Percentiles rank a stretch among this genome's conserved stretches.
Conservation (phyloP, 2,888 invertebrate genomes). For the Drosophila fulvimacula region DNA sequence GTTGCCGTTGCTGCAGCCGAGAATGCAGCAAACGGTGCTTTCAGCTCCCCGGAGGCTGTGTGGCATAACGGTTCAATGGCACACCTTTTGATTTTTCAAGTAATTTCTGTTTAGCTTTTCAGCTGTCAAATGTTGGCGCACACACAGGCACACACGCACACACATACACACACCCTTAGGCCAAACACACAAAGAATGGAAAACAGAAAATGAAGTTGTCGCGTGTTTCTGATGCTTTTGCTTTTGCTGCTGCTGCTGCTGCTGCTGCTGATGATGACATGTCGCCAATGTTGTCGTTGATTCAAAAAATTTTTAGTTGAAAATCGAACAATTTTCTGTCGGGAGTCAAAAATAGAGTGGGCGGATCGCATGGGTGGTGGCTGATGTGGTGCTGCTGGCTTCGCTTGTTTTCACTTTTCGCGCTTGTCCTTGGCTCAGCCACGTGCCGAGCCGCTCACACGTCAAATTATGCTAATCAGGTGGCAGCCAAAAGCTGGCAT, state of each 20-base stretch:
- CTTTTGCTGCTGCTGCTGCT: constrained; percentile 39
- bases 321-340: constrained; percentile 59
- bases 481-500: constrained; percentile 33
- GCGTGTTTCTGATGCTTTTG: constrained; percentile 43
- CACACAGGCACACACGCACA: constrained; percentile 2
- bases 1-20: constrained; percentile 14
- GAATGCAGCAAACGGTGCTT: constrained; percentile 24
- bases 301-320: constrained; percentile 57
- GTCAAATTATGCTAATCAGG: constrained; percentile 76
- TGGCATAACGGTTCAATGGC: constrained; percentile 53
- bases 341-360: constrained; percentile 37
- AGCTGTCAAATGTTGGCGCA: constrained; percentile 54
- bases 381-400: neutral
- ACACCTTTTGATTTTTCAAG: constrained; percentile 39
- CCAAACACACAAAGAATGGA: constrained; percentile 9
- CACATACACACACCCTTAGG: constrained; percentile 10
- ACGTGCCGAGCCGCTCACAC: constrained; percentile 55
- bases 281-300: constrained; percentile 54
- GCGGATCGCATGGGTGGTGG: neutral
- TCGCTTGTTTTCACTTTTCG: constrained; percentile 45
- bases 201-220: constrained; percentile 69
- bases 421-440: constrained; percentile 54
- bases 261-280: constrained; percentile 65
- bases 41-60: constrained; percentile 1
- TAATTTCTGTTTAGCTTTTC: constrained; percentile 40